A percentile compares a stretch with the other conserved stretches of the same genome.
Conservation (phyloP, 2,797 vertebrate species). For the Cyclura pinguis region DNA sequence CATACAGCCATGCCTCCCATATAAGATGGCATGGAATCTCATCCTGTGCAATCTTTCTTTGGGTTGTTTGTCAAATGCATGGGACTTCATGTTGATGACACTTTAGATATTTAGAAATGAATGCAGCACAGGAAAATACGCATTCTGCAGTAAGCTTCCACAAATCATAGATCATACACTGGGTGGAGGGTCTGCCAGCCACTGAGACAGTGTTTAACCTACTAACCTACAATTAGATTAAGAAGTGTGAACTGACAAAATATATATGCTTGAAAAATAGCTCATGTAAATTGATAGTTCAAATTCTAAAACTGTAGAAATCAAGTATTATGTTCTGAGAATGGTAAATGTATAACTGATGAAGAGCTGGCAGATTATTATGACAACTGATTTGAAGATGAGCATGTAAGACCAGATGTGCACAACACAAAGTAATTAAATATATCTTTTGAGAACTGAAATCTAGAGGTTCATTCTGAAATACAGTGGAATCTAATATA, state of each 20-base stretch:
- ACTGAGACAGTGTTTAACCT: not conserved
- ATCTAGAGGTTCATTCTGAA: not conserved
- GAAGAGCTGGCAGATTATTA: not conserved
- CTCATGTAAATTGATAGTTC: not conserved
- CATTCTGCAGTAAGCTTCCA: too few species aligned
- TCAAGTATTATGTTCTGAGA: not conserved
- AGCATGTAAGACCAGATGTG: not conserved
- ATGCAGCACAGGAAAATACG: too few species aligned
- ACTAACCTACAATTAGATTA: not conserved
- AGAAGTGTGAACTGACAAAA: not conserved
- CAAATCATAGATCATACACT: not conserved
- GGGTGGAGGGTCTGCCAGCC: not conserved
- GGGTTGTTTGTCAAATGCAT: too few species aligned
- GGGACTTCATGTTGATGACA: too few species aligned
- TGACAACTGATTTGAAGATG: not conserved
- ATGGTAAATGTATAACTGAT: not conserved
- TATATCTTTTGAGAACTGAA: not conserved
- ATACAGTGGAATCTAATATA: too few species aligned
- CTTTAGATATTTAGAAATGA: too few species aligned
- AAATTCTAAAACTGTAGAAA: not conserved
- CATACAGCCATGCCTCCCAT: too few species aligned
- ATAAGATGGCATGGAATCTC: too few species aligned
- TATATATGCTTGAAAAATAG: not conserved
- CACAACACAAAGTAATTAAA: not conserved
- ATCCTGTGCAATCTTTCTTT: too few species aligned